Conservation (phyloP, 2,888 invertebrate species). For the Agrotis exclamationis region DNA sequence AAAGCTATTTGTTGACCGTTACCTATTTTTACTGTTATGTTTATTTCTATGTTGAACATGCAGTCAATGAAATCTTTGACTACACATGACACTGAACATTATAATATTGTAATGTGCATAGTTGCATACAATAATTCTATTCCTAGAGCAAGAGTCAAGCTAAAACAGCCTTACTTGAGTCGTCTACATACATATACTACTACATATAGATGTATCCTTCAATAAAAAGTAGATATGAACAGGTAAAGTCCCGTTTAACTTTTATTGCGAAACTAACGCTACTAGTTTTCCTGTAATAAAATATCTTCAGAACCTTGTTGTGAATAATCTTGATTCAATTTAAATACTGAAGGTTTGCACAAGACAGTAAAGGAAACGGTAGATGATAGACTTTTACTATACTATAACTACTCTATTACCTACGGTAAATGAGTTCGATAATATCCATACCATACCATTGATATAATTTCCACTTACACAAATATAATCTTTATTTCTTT, state of each 20-base stretch:
- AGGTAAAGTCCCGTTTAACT: background rate
- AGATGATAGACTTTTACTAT: slow-evolving; percentile 9
- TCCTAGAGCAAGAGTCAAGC: too few species aligned
- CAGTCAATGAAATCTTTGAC: background rate
- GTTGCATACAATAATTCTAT: too few species aligned
- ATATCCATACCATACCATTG: background rate
- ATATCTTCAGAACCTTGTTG: background rate
- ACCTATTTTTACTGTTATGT: too few species aligned
- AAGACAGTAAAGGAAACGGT: slow-evolving; percentile 20
- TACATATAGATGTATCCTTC: background rate
- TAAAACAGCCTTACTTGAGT: background rate
- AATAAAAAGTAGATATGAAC: background rate
- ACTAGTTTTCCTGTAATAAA: slow-evolving; percentile 28
- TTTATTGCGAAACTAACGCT: background rate
- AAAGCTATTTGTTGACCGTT: too few species aligned
- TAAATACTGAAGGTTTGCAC: slow-evolving; percentile 34
- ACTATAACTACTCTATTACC: slow-evolving; percentile 20
- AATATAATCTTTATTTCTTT: background rate
- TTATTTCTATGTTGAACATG: too few species aligned
- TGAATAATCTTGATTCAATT: slow-evolving; percentile 28
- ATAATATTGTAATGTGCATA: too few species aligned
- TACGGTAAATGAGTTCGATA: slow-evolving; percentile 25
- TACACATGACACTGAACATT: background rate
- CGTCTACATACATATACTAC: background rate
- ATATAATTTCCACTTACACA: too few species aligned